Evolutionary conservation across 2,113 vertebrate species (phyloP).

Genomic region (Oncorhynchus kisutch): DNA sequence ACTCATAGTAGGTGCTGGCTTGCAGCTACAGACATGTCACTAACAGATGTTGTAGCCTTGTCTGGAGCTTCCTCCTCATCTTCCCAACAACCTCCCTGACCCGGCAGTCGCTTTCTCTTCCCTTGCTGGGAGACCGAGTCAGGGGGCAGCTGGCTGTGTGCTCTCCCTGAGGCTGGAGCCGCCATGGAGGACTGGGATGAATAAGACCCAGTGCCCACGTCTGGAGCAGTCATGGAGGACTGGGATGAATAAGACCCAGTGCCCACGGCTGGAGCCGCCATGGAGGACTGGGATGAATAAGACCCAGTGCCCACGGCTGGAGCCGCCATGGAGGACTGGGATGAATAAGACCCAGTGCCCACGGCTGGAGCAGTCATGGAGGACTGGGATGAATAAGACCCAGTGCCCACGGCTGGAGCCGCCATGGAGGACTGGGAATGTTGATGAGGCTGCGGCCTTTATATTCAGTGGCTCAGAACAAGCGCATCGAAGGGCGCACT

Average conservation of each 20-base stretch:
- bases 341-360: too few species aligned
- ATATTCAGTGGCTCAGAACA: constrained; percentile 49
- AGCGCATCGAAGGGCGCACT: constrained; percentile 45
- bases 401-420: too few species aligned
- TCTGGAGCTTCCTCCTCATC: constrained; percentile 20
- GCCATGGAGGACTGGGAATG: constrained; percentile 59
- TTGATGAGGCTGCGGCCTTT: constrained; percentile 65
- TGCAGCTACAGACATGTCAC: constrained; percentile 69
- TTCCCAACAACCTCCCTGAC: constrained; percentile 6
- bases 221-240: too few species aligned
- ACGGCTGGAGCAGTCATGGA: too few species aligned
- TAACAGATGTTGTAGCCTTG: constrained; percentile 71
- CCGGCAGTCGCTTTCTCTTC: constrained; percentile 52
- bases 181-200: too few species aligned
- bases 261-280: constrained; percentile 1
- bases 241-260: too few species aligned
- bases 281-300: too few species aligned
- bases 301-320: too few species aligned
- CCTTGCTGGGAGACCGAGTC: constrained; percentile 66
- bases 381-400: too few species aligned
- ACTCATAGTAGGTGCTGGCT: constrained; percentile 64
- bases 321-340: too few species aligned
- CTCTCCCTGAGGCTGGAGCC: constrained; percentile 43
- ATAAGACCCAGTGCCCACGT: too few species aligned
- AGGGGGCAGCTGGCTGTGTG: constrained; percentile 57